Evolutionary conservation across 2,113 vertebrate genomes (phyloP), one percentile per base, ranked within the genome.

Genomic region (Gymnobelideus leadbeateri): DNA sequence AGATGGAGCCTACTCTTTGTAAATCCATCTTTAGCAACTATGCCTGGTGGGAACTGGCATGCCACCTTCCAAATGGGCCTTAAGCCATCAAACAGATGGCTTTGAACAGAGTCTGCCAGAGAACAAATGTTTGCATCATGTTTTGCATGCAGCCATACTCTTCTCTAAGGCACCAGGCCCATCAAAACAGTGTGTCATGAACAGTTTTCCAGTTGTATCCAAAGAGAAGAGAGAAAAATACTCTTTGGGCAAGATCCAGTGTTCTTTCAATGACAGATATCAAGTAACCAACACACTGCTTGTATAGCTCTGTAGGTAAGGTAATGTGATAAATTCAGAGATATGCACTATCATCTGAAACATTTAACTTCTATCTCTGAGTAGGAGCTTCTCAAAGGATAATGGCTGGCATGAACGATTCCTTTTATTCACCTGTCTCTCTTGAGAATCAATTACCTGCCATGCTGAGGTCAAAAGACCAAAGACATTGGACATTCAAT

Each of bases 51-150:
- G 95, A 95, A 55, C 61, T 26, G n/a, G 51, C 54, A 93, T 43
- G 8, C 52, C 93, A 4, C 94, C 52, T 94, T 89, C 93, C 92
- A 77, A 92, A 92, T 57, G 94, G 97, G 91, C 94, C n/a, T 90
- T 47, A 61, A 61, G 96, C 94, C 92, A 77, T 95, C 51, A 50
- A 92, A 91, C 97, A 97, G 90, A 95, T 96, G 97, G 96, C 89
- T 50, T 31, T 12, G 25, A 24, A 89, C 52, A 50, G 16, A 0
- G 0, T 46, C 91, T 89, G 91, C 84, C 93, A 96, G 94, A 31
- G 90, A 52, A 2, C 0, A 89, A 92, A 49, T 31, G 3, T 91
- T 47, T 93, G 91, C 92, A 93, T 89, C 49, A 90, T 84, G 0
- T 90, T 54, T 53, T 77, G 90, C 89, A 93, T 2, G 46, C 90